Evolutionary conservation across 2,113 vertebrate species (phyloP).

Genomic region (Tyrannus savana): DNA sequence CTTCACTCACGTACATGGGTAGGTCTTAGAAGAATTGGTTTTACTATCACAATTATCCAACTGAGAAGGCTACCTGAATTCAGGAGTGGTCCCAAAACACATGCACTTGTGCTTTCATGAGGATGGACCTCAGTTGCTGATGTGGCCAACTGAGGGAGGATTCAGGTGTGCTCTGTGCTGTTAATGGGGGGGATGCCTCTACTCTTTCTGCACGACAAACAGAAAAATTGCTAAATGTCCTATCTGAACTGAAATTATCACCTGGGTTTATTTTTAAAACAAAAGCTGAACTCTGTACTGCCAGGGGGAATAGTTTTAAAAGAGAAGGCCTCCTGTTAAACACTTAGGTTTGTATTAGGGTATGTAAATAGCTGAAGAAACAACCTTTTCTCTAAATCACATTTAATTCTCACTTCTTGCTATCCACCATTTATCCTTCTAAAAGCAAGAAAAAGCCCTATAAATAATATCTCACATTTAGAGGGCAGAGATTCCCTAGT

Average conservation of each 20-base stretch:
- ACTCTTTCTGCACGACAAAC: not conserved
- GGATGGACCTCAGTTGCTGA: not conserved
- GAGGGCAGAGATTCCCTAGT: constrained; percentile 31
- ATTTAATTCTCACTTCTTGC: not conserved
- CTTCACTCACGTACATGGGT: accelerated
- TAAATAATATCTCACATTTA: constrained; percentile 26
- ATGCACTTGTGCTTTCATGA: not conserved
- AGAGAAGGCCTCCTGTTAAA: not conserved
- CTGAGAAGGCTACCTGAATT: not conserved
- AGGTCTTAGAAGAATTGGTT: not conserved
- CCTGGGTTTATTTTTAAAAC: constrained; percentile 2
- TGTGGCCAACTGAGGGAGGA: not conserved
- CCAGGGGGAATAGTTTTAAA: not conserved
- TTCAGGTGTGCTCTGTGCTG: accelerated
- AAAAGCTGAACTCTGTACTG: not conserved
- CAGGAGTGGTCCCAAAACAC: not conserved
- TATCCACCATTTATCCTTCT: not conserved
- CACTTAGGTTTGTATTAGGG: not conserved
- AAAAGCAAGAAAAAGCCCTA: not conserved
- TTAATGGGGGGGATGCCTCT: not conserved
- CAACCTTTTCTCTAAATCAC: not conserved
- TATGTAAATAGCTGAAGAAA: not conserved
- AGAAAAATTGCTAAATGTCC: not conserved
- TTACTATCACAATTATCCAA: not conserved
- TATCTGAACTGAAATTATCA: not conserved